Evolutionary conservation across 2,797 vertebrate species (phyloP), one percentile per base, ranked within the genome.

Genomic region (Podargus strigoides): DNA sequence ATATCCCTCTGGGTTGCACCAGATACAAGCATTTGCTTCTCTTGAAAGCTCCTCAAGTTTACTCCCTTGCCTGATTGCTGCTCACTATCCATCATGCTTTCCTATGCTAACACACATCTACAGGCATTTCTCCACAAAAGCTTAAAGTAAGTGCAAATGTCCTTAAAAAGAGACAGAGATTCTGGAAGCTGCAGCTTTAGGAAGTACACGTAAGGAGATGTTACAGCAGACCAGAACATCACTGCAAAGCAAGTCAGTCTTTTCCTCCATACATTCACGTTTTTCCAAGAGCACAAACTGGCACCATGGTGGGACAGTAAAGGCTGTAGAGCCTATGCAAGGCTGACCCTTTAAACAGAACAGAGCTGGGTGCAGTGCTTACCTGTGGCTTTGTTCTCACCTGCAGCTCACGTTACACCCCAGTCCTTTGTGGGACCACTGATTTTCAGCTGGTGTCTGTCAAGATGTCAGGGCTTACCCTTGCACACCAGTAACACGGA

Each of bases 1-100:
- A 15, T 34, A 14, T 50, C 72, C 42, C 47, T 72, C 41, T 46
- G 53, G 15, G 32, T n/a, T 37, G 42, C 37, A 62, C 20, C 63
- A 67, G 68, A 36, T 37, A 69, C 7, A 37, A 70, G 49, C 12
- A 50, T 55, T 72, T 63, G 26, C 36, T 59, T 59, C 36, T 53
- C 32, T 49, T 50, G 50, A 47, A 47, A 78, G 62, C 30, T n/a
- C 36, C 49, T 86, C 56, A 23, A 6, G 21, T 68, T 58, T 34
- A 7, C 5, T 0, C 0, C 0, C 0, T 56, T 69, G 5, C 34
- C 52, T 30, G 32, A 24, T 24, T 42, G 73, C 74, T 58, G 32
- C 62, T 74, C 9, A 2, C 23, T 41, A 5, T 18, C 59, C 49
- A 5, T 44, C 8, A 3, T 24, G 56, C 41, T 66, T 77, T 63